Evolutionary conservation across 2,888 invertebrate genomes (phyloP), one percentile per base, ranked within the genome.

Genomic region (Slavum lentiscoides): DNA sequence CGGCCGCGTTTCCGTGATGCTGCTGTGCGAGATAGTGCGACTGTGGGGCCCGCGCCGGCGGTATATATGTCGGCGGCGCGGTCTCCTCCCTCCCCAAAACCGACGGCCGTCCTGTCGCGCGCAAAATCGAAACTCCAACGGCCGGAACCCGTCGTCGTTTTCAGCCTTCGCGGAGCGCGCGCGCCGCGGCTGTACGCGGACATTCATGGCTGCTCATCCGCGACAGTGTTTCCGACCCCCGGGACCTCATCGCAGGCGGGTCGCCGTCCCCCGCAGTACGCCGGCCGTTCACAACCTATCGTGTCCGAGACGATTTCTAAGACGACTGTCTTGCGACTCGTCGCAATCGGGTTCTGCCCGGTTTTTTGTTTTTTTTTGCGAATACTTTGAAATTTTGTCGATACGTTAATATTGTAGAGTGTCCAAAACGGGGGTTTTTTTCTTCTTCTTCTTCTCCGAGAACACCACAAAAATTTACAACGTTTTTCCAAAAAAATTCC

Each of bases 131-230:
- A 49, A 15, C 23, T 15, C 23, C 62, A n/a, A 37, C 58, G 43
- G 15, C 59, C n/a, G 23, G 0, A 58, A 19, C 11, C 66, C 43
- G 61, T 69, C 43, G 61, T 69, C 30, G 30, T 30, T 30, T 30
- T 61, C 67, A 49, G 68, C 59, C 76, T 23, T 61, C 76, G 17
- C 49, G 15, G 17, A 59, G 19, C 30, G 13, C 43, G 30, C 30
- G 15, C 15, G 53, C 43, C 11, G 6, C 43, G 43, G 43, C 43
- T 43, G 17, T 0, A 8, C 30, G 23, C 62, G 23, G 66, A 66
- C 74, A 67, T 74, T 39, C 80, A 23, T 80, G 80, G 55, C 62
- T 64, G 80, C 64, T 64, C 80, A 80, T 80, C 80, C 80, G 62
- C 70, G 9, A 70, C 64, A 11, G 11, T 39, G 53, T 62, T 64